These are phyloP conservation scores for Oxygymnocypris stewartii DNA, from an alignment of 2,113 vertebrate genomes.

Conservation along the genomic window DNA sequence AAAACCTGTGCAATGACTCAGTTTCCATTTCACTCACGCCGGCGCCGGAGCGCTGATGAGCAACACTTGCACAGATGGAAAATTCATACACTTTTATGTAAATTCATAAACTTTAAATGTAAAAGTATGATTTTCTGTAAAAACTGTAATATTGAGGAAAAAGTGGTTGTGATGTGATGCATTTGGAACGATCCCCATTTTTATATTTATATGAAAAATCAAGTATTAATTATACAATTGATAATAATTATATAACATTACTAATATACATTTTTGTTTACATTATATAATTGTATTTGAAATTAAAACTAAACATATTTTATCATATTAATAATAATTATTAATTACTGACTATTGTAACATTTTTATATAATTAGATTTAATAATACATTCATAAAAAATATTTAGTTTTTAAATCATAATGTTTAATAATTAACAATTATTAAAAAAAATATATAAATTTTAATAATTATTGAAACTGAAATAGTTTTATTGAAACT, in stretches of 20 bases:
- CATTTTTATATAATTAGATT: too few species aligned
- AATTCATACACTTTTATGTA: background rate
- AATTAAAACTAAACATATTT: too few species aligned
- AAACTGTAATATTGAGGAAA: background rate
- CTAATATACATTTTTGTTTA: too few species aligned
- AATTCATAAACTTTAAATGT: background rate
- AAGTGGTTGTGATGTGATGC: background rate
- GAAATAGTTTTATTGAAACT: too few species aligned
- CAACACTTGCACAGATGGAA: conserved; percentile 29
- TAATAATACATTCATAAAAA: too few species aligned
- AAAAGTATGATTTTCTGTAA: background rate
- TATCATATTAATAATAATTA: background rate
- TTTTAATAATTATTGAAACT: background rate
- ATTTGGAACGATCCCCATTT: background rate
- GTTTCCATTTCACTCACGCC: conserved; percentile 27
- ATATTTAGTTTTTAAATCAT: too few species aligned
- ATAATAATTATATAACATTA: too few species aligned
- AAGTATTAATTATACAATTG: too few species aligned
- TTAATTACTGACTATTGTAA: background rate
- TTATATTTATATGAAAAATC: background rate
- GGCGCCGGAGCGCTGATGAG: conserved; percentile 13
- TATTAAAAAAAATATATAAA: background rate
- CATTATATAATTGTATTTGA: too few species aligned
- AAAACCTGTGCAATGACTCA: conserved; percentile 14
- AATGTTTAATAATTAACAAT: too few species aligned